A percentile compares a stretch with the other conserved stretches of the same genome.
Evolutionary conservation across 2,113 vertebrate species (phyloP).

Genomic region (Scytalopus superciliaris): DNA sequence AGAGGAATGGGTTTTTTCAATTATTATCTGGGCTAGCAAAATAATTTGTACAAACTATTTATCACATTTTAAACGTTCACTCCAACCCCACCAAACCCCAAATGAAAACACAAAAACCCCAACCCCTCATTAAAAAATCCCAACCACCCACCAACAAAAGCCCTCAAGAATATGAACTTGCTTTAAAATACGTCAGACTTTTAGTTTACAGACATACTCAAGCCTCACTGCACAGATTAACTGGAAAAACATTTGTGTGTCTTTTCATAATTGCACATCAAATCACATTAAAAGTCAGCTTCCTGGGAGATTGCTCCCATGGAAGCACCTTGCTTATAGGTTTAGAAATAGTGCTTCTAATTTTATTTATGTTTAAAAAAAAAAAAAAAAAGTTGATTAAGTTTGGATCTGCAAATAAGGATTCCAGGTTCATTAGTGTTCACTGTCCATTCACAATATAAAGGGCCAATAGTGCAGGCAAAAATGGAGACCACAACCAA

Average conservation of each 20-base stretch:
- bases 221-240: neutral
- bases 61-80: neutral
- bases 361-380: neutral
- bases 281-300: neutral
- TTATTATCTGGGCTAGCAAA: neutral
- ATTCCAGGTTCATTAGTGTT: neutral
- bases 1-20: neutral
- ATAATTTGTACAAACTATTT: neutral
- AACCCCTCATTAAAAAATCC: rapidly evolving
- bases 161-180: neutral
- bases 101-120: neutral
- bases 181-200: neutral
- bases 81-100: too few relatives aligned
- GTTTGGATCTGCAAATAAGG: neutral
- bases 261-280: neutral
- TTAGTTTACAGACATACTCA: neutral
- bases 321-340: neutral
- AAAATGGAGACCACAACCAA: neutral
- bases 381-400: too few relatives aligned
- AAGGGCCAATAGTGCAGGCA: neutral
- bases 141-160: neutral
- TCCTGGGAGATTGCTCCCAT: neutral
- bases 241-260: neutral
- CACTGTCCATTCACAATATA: neutral
- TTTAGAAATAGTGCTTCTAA: neutral